Evolutionary conservation across 2,113 vertebrate genomes (phyloP), one percentile per base, ranked within the genome.

Genomic region (Pluvialis apricaria): DNA sequence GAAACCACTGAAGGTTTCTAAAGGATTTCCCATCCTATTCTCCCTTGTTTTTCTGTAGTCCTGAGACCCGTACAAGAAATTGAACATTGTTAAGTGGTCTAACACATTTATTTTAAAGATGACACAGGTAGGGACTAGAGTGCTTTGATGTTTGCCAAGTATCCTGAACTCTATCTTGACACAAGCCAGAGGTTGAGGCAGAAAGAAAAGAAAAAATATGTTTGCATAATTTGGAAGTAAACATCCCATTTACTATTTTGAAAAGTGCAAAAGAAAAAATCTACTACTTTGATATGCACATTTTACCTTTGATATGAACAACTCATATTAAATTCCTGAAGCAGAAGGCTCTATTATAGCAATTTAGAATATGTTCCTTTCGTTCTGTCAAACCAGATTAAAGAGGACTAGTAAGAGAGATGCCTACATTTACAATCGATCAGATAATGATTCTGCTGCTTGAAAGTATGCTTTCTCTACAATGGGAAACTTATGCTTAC

Each of bases 251-350:
- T 87, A 76, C 36, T 83, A 15, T 90, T 93, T 94, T 62, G 29
- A 82, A 75, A 71, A 87, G 17, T 62, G 58, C 8, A 84, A 68
- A 88, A 66, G 85, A 49, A 49, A 45, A 54, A 57, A 18, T 40
- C 34, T 66, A 24, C 13, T 61, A 52, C 71, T 93, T 90, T 88
- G 79, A 86, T 88, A 82, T 61, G 71, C 54, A 72, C 82, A 82
- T 80, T 90, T 85, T 94, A 47, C 44, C 49, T 95, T 70, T 65
- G 54, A 86, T 94, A 86, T 25, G 68, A 95, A 69, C 88, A 92
- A 40, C 13, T 77, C 44, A n/a, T 82, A 72, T 47, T 77, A 93
- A 90, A 88, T 94, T 94, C 32, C 86, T 90, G 68, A 73, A 91
- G 60, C 76, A 86, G 71, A 94, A 95, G 60, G 55, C 3, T 61